Evolutionary conservation across 2,888 invertebrate species (phyloP).

Genomic region (Adelognathus sp.): DNA sequence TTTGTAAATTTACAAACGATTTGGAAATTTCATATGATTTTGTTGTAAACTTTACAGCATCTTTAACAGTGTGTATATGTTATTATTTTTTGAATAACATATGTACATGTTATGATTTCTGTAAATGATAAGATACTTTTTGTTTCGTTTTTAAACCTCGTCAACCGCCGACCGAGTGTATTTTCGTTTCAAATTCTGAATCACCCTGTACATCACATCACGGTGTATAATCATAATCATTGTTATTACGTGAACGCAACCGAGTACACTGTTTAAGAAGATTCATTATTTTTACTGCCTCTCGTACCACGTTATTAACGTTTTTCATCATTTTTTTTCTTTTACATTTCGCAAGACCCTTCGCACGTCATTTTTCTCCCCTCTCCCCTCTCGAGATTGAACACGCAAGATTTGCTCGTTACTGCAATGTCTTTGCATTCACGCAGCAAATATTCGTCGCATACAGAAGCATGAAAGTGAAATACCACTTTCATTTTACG

Average conservation of each 20-base stretch:
- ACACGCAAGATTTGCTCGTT: background rate
- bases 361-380: background rate
- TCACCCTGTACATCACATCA: too few relatives aligned
- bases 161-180: too few relatives aligned
- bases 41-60: too few relatives aligned
- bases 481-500: too few relatives aligned
- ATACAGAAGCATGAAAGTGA: too few relatives aligned
- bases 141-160: constrained; percentile 11
- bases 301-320: constrained; percentile 33
- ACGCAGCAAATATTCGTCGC: constrained; percentile 26
- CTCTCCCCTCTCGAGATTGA: background rate
- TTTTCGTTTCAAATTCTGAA: too few relatives aligned
- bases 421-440: constrained; percentile 9
- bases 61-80: too few relatives aligned
- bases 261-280: background rate
- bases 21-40: too few relatives aligned
- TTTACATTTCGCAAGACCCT: constrained; percentile 9
- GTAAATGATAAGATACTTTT: too few relatives aligned
- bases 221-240: constrained; percentile 37
- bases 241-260: constrained; percentile 21
- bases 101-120: too few relatives aligned
- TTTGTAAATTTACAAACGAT: too few relatives aligned
- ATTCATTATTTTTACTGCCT: constrained; percentile 28
- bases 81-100: too few relatives aligned
- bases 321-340: constrained; percentile 10